Percentiles rank a stretch among this genome's conserved stretches.
Conservation (phyloP, 37 sponge, comb jelly and placozoan genomes). For the Halichondria panicea region DNA sequence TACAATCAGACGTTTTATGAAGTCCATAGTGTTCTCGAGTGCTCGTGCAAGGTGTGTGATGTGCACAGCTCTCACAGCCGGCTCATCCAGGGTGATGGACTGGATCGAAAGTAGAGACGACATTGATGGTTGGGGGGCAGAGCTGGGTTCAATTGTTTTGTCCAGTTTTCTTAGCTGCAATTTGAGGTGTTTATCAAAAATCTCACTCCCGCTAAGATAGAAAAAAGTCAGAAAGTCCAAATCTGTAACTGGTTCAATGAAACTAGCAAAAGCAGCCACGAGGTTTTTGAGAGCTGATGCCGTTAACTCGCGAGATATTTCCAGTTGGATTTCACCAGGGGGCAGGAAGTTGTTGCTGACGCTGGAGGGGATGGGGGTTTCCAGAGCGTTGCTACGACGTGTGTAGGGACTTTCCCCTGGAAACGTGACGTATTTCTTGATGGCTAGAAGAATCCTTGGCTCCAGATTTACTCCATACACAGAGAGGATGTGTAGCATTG, state of each 20-base stretch:
- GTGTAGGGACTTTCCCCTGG: slow-evolving; percentile 24
- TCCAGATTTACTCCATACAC: slow-evolving; percentile 47
- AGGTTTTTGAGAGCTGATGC: slow-evolving; percentile 8
- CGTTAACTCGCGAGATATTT: slow-evolving; percentile 13
- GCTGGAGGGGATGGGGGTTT: not conserved
- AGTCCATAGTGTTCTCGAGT: slow-evolving; percentile 30
- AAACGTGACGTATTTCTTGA: slow-evolving; percentile 24
- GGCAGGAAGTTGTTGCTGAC: slow-evolving; percentile 34
- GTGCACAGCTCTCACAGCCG: not conserved
- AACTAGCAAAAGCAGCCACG: slow-evolving; percentile 6
- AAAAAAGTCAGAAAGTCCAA: slow-evolving; percentile 62
- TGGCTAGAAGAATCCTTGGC: not conserved
- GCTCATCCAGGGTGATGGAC: not conserved
- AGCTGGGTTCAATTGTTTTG: not conserved
- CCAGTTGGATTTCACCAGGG: slow-evolving; percentile 9
- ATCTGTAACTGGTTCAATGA: slow-evolving; percentile 30
- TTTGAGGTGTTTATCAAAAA: slow-evolving; percentile 66
- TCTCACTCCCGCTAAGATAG: slow-evolving; percentile 50
- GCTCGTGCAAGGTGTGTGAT: slow-evolving; percentile 44
- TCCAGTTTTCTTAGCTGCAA: slow-evolving; percentile 33
- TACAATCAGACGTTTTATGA: slow-evolving; percentile 35
- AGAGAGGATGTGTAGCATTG: slow-evolving; percentile 25
- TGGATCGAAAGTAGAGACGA: slow-evolving; percentile 4
- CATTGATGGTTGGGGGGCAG: no score
- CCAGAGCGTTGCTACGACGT: not conserved